phyloP scores from a whole-genome alignment of 2,888 invertebrate genomes.

The Mesochorus sp. region DNA sequence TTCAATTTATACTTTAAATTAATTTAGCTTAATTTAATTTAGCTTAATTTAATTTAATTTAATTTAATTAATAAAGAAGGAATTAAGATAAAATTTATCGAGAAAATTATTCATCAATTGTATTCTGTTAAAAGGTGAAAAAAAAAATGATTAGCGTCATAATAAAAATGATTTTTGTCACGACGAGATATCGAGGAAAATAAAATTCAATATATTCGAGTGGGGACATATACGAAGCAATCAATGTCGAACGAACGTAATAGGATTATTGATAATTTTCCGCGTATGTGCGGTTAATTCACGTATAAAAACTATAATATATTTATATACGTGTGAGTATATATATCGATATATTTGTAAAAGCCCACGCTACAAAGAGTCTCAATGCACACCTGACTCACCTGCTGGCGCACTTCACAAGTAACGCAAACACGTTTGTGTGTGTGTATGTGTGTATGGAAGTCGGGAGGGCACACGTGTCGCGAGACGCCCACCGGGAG shows the following conservation, averaged over 20 bases:
- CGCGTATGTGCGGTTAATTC: background rate
- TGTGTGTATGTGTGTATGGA: background rate
- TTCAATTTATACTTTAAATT: too few relatives aligned
- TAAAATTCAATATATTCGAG: conserved; percentile 8
- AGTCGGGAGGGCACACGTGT: conserved; percentile 33
- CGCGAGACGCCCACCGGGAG: conserved; percentile 43
- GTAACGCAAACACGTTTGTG: conserved; percentile 6
- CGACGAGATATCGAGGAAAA: conserved; percentile 3
- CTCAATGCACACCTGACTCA: conserved; percentile 53
- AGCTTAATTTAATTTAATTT: too few relatives aligned
- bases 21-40: too few relatives aligned
- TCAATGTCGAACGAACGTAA: conserved; percentile 32
- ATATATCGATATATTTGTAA: background rate
- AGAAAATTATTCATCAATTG: background rate
- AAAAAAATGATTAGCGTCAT: background rate
- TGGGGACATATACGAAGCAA: conserved; percentile 36
- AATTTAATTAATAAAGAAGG: too few relatives aligned
- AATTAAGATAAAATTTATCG: background rate
- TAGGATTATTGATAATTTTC: conserved; percentile 48
- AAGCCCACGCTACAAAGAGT: background rate
- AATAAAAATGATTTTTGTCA: too few relatives aligned
- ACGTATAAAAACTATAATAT: background rate
- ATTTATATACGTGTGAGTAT: conserved; percentile 16
- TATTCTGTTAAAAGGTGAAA: too few relatives aligned
- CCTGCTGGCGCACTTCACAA: conserved; percentile 6